These are phyloP conservation scores for Gymnothorax javanicus DNA, from an alignment of 2,797 vertebrate genomes.

Conservation along the genomic window DNA sequence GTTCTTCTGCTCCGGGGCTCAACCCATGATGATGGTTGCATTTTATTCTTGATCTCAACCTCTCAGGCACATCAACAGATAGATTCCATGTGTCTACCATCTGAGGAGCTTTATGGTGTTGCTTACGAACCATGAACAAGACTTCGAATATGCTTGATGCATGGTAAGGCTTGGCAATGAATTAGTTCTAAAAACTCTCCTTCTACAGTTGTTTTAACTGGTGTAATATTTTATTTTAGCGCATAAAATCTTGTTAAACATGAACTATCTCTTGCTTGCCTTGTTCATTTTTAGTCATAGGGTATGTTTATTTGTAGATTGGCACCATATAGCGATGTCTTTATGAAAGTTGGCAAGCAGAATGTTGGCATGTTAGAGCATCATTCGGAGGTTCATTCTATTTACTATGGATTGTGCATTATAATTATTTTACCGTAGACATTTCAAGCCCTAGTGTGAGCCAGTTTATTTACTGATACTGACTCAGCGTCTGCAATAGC, in stretches of 20 bases:
- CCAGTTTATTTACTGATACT: neutral
- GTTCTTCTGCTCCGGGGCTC: neutral
- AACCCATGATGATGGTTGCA: neutral
- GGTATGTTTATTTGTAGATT: neutral
- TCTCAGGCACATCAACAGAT: neutral
- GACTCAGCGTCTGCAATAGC: neutral
- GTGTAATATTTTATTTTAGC: neutral
- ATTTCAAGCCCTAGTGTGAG: neutral
- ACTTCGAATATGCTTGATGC: neutral
- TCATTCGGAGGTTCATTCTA: neutral
- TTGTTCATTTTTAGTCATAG: neutral
- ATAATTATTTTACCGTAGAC: neutral
- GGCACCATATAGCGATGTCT: neutral
- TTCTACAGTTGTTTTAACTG: neutral
- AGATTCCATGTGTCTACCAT: neutral
- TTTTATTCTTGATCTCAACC: neutral
- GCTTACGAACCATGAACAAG: neutral
- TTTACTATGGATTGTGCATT: neutral
- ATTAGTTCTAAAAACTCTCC: neutral
- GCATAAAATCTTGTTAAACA: neutral
- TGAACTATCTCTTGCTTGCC: neutral
- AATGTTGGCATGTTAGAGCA: neutral
- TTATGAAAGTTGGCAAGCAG: neutral
- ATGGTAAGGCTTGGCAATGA: neutral
- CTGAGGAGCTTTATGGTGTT: neutral